Percentiles rank a stretch among this genome's conserved stretches.
phyloP scores from a whole-genome alignment of 2,888 invertebrate species.

The Cryptus armator region DNA sequence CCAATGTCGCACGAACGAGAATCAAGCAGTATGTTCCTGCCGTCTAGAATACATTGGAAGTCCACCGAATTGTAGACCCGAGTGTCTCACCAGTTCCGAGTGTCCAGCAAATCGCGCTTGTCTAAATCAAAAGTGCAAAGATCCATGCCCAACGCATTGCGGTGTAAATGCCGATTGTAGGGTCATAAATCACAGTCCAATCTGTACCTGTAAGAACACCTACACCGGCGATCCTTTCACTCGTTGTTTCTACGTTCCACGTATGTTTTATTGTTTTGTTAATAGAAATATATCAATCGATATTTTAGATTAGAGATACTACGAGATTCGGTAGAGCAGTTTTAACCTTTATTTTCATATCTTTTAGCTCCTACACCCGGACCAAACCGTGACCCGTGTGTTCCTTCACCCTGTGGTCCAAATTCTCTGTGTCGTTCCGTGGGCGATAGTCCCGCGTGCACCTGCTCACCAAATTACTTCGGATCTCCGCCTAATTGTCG shows the following conservation, averaged over 20 bases:
- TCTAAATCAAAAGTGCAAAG: conserved; percentile 84
- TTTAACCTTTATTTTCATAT: neutral
- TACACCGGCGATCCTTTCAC: conserved; percentile 84
- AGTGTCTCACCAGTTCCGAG: conserved; percentile 86
- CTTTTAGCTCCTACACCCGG: conserved; percentile 34
- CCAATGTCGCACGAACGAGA: conserved; percentile 85
- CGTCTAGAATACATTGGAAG: conserved; percentile 83
- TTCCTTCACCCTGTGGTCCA: conserved; percentile 85
- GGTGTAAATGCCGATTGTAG: conserved; percentile 85
- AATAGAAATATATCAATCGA: neutral
- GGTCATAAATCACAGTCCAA: conserved; percentile 85
- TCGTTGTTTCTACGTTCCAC: conserved; percentile 78
- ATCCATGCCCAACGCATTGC: conserved; percentile 85
- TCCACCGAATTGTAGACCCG: conserved; percentile 84
- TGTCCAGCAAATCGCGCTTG: conserved; percentile 84
- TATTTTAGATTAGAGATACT: neutral
- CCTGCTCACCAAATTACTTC: conserved; percentile 85
- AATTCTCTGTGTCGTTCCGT: conserved; percentile 86
- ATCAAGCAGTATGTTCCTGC: conserved; percentile 86
- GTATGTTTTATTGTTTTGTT: conserved; percentile 77
- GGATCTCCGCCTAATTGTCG: conserved; percentile 86
- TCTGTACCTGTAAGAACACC: conserved; percentile 85
- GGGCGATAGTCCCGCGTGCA: conserved; percentile 86
- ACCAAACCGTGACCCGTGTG: conserved; percentile 53
- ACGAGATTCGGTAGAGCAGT: neutral